Base-by-base conservation (phyloP, 1,140 invertebrate species). In the Eciton burchellii region DNA sequence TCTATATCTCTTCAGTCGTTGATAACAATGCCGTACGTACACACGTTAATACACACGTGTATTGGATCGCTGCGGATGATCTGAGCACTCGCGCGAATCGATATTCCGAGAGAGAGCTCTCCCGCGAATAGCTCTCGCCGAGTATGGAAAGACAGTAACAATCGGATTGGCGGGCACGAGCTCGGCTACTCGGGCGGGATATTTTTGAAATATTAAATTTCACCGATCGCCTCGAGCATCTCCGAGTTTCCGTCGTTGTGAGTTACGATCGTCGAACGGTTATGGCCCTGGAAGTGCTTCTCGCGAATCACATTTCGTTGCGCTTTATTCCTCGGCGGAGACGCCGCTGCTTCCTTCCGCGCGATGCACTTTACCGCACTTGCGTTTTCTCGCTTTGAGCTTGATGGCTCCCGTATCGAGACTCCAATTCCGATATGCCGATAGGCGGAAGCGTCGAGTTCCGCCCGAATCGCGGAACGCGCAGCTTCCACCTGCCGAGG, bases 201-300 rank as follows among this genome's bases (percentile, higher is more conserved):
- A 66, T 52, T 65, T 77, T 54, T 66, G 47, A 68, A 66, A 43
- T 77, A 77, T 77, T 77, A 77, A 77, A 77, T 77, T 77, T 77
- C 47, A 54, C 16, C 47, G 60, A 65, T 76, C 60, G 56, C 60
- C 19, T 29, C 66, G 60, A 43, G 21, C 47, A 54, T 66, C 35
- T 41, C 47, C 14, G 21, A 77, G 73, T 62, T 66, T 68, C 66
- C 62, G 54, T 66, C 47, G 62, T 41, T 6, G 47, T 66, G 16
- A 19, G 29, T 77, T 77, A 77, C 49, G 60, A 66, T 29, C 62
- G 19, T 56, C 47, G 62, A 66, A 77, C 73, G 16, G 73, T 77
- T 77, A 66, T 66, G 52, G 60, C 66, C 26, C 54, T 77, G 47
- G 47, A 66, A 77, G 73, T 77, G 47, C 60, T 77, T 65, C 60